Conservation (phyloP, 2,797 vertebrate genomes). For the Chiroxiphia lanceolata region DNA sequence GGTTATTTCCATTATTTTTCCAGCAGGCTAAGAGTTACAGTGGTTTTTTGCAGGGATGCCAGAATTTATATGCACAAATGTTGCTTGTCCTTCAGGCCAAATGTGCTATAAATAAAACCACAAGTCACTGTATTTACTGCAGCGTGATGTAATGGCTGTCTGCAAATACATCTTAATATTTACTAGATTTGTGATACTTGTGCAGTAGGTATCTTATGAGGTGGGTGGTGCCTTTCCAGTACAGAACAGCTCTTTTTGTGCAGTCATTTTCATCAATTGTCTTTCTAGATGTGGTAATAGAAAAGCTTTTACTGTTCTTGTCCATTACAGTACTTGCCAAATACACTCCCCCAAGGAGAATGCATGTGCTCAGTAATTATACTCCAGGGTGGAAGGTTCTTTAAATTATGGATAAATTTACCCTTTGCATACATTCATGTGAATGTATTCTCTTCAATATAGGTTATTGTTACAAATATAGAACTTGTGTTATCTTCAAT, state of each 20-base stretch:
- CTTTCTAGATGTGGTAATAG: background rate
- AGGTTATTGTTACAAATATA: background rate
- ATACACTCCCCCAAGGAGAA: background rate
- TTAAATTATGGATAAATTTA: background rate
- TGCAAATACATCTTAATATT: background rate
- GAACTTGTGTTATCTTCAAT: background rate
- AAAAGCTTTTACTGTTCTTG: background rate
- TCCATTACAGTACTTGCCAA: background rate
- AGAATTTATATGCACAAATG: constrained; percentile 15
- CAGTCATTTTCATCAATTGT: background rate
- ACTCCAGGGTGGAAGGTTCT: background rate
- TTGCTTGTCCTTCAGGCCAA: constrained; percentile 35
- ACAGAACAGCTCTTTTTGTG: background rate
- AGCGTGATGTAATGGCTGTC: background rate
- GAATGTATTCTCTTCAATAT: background rate
- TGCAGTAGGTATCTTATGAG: background rate
- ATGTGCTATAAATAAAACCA: constrained; percentile 28
- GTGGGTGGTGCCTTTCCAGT: background rate
- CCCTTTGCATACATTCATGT: background rate
- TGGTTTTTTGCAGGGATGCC: background rate
- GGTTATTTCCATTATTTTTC: background rate
- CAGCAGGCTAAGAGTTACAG: background rate
- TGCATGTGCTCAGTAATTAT: background rate
- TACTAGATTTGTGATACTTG: background rate
- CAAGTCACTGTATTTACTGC: background rate